Evolutionary conservation across 2,797 vertebrate genomes (phyloP).

Genomic region (Synanceia verrucosa): DNA sequence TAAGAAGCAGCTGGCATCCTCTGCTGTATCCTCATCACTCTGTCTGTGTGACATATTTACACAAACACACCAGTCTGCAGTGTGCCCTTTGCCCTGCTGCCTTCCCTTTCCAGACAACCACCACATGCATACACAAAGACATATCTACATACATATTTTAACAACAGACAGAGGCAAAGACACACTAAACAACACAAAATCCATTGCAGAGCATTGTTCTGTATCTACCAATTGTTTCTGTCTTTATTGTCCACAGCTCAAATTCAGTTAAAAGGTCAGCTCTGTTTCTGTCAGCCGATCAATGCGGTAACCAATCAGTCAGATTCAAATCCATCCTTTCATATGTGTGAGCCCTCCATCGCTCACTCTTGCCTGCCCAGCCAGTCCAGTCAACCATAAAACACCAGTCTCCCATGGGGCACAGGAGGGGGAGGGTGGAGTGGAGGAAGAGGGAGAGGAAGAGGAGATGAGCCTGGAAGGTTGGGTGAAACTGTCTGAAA

Average conservation of each 20-base stretch:
- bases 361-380: conserved; percentile 44
- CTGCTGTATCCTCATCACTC: conserved; percentile 43
- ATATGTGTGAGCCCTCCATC: conserved; percentile 30
- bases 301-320: conserved; percentile 59
- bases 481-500: conserved; percentile 64
- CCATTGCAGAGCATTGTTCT: conserved; percentile 11
- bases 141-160: conserved; percentile 25
- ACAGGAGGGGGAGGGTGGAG: conserved; percentile 15
- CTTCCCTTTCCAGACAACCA: conserved; percentile 32
- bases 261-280: conserved; percentile 67
- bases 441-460: conserved; percentile 43
- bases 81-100: conserved; percentile 47
- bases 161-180: conserved; percentile 9
- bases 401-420: conserved; percentile 59
- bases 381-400: conserved; percentile 65
- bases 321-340: conserved; percentile 46
- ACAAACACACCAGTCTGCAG: conserved; percentile 49
- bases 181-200: conserved; percentile 14
- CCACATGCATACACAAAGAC: conserved; percentile 23
- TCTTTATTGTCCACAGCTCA: conserved; percentile 34
- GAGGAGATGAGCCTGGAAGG: conserved; percentile 66
- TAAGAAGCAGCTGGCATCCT: conserved; percentile 51
- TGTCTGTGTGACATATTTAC: conserved; percentile 60
- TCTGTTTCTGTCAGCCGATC: conserved; percentile 58
- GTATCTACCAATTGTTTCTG: conserved; percentile 7